A percentile compares a stretch with the other conserved stretches of the same genome.
phyloP scores from a whole-genome alignment of 2,888 invertebrate species.

The Crocallis elinguaria region DNA sequence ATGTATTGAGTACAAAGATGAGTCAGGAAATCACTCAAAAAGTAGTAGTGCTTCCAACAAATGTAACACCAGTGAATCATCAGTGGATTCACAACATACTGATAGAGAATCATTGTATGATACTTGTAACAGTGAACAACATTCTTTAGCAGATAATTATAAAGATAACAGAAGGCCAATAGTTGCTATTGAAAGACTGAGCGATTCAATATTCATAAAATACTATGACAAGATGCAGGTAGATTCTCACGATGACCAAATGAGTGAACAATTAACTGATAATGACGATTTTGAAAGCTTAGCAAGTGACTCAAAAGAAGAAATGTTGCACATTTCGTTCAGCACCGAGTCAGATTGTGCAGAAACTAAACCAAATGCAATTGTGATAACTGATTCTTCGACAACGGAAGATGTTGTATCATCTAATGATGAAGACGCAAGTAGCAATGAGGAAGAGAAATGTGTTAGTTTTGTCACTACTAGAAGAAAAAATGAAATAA shows the following conservation, averaged over 20 bases:
- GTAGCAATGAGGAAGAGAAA: constrained; percentile 23
- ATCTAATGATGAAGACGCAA: constrained; percentile 37
- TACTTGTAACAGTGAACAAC: constrained; percentile 65
- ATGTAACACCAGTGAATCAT: constrained; percentile 12
- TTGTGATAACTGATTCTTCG: constrained; percentile 36
- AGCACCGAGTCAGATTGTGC: constrained; percentile 28
- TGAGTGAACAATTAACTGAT: constrained; percentile 26
- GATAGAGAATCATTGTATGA: constrained; percentile 65
- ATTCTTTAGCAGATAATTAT: constrained; percentile 24
- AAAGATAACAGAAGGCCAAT: constrained; percentile 45
- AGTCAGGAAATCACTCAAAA: constrained; percentile 1
- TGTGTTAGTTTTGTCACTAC: constrained; percentile 73
- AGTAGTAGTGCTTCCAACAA: constrained; percentile 16
- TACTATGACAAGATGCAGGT: constrained; percentile 52
- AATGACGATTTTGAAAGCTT: constrained; percentile 40
- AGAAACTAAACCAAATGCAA: constrained; percentile 31
- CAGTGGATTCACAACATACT: constrained; percentile 30
- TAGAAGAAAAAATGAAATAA: constrained; percentile 62
- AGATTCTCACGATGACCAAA: constrained; percentile 26
- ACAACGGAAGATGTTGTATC: constrained; percentile 33
- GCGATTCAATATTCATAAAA: constrained; percentile 55
- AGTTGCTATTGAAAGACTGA: constrained; percentile 58
- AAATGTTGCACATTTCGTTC: constrained; percentile 26
- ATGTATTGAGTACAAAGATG: neutral
- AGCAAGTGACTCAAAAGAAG: constrained; percentile 31